Conservation (phyloP, 1,140 invertebrate species). For the Drosophila aff. region DNA sequence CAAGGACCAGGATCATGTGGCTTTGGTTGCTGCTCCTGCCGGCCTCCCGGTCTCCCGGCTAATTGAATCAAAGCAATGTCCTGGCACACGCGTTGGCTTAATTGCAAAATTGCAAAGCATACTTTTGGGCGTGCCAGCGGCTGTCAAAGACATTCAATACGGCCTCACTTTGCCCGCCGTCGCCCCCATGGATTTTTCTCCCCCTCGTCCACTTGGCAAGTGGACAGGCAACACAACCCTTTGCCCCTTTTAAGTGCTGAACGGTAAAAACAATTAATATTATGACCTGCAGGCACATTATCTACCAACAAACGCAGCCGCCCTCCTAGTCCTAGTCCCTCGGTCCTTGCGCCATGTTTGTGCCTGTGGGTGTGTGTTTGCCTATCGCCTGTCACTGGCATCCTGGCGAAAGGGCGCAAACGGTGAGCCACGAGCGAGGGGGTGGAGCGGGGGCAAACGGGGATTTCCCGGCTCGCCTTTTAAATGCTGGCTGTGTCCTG, state of each 20-base stretch:
- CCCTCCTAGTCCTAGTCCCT: slow-evolving; percentile 8
- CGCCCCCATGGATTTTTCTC: background rate
- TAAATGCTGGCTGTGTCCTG: slow-evolving; percentile 50
- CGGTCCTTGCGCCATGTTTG: slow-evolving; percentile 14
- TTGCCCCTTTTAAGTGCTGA: slow-evolving; percentile 57
- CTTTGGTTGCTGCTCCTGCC: slow-evolving; percentile 30
- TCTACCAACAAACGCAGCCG: slow-evolving; percentile 28
- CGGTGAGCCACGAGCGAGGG: slow-evolving; percentile 3
- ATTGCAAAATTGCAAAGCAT: slow-evolving; percentile 77
- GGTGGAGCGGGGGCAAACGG: background rate
- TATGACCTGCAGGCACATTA: slow-evolving; percentile 81
- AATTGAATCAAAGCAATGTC: slow-evolving; percentile 77
- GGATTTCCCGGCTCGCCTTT: slow-evolving; percentile 39
- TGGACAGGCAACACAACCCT: slow-evolving; percentile 55
- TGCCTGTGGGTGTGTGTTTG: slow-evolving; percentile 43
- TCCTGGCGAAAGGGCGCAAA: slow-evolving; percentile 42
- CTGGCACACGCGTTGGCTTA: slow-evolving; percentile 61
- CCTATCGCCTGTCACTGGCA: slow-evolving; percentile 77
- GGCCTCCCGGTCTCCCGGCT: slow-evolving; percentile 38
- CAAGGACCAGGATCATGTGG: slow-evolving; percentile 68
- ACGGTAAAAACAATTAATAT: slow-evolving; percentile 80
- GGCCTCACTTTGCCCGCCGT: slow-evolving; percentile 1
- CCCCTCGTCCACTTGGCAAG: slow-evolving; percentile 9
- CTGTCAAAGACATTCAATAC: slow-evolving; percentile 77
- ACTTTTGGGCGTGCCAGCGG: slow-evolving; percentile 61